Evolutionary conservation across 2,113 vertebrate species (phyloP), one percentile per base, ranked within the genome.

Genomic region (Hippocampus zosterae): DNA sequence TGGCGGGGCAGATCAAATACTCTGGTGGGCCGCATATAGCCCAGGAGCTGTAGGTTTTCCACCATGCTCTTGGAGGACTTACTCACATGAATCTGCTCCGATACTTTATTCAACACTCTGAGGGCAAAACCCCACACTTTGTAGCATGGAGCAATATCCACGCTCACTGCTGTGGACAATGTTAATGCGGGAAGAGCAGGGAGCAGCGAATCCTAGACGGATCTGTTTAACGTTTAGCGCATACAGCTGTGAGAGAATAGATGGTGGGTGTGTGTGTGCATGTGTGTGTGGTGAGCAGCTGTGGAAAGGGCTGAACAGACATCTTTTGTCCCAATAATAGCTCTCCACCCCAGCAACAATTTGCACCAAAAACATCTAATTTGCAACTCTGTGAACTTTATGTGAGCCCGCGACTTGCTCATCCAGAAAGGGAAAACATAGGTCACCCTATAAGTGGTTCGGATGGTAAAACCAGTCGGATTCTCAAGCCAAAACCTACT

Each of bases 301-400:
- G 88, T 88, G 88, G 85, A 89, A 85, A 88, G 75, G 85, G 87
- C 81, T 88, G 88, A 88, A 90, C 87, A 88, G 81, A 84, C 85
- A 85, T 84, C 88, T 88, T 90, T 90, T 88, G 85, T 88, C 84
- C 84, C 83, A 81, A 79, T 85, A 87, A 88, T 85, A 86, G 83
- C 84, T 76, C 73, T 15, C 57, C 76, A 80, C 76, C 78, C 70
- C 69, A 79, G 78, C 73, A 78, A 84, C 80, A 80, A 78, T 87
- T 85, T 83, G 74, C 50, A 77, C 64, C 23, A 37, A 82, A 69
- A 62, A 55, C 12, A 33, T 72, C 78, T 62, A 56, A 75, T 77
- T 74, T 78, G 67, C 74, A 78, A 71, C 52, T 70, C 70, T 68
- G 63, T 66, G 72, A 83, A 71, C n/a, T 44, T 33, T 67, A 71